Evolutionary conservation across 2,113 vertebrate genomes (phyloP).

Genomic region (Myotis davidii): DNA sequence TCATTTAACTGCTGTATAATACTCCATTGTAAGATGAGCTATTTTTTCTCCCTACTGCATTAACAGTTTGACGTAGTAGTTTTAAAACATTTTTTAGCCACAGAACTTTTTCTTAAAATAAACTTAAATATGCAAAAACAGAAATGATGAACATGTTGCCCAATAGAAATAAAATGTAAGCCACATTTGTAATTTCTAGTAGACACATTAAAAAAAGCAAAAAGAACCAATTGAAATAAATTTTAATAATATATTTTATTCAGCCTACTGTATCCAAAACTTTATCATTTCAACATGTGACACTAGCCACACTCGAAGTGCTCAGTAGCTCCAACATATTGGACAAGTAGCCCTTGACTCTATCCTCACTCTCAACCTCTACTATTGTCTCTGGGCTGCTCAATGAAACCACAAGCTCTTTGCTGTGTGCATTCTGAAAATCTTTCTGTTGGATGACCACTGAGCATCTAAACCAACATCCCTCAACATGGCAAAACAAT

Average conservation of each 20-base stretch:
- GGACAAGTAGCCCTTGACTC: neutral
- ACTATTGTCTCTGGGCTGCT: neutral
- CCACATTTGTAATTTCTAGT: neutral
- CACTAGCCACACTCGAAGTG: neutral
- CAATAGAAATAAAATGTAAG: neutral
- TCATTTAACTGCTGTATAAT: neutral
- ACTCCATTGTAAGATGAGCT: neutral
- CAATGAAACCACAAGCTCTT: neutral
- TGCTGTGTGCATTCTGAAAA: neutral
- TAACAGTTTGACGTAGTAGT: neutral
- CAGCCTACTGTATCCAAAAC: neutral
- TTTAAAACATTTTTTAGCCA: neutral
- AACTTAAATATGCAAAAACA: neutral
- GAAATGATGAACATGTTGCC: neutral
- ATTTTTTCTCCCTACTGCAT: neutral
- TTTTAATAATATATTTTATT: neutral
- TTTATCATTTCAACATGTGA: neutral
- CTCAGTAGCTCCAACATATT: neutral
- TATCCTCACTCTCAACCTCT: neutral
- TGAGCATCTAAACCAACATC: neutral
- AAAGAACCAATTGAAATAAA: neutral
- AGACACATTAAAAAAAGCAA: neutral
- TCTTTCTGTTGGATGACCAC: neutral
- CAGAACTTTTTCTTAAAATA: neutral
- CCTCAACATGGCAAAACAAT: neutral